Evolutionary conservation across 2,113 vertebrate species (phyloP).

Genomic region (Typhlomys cinereus): DNA sequence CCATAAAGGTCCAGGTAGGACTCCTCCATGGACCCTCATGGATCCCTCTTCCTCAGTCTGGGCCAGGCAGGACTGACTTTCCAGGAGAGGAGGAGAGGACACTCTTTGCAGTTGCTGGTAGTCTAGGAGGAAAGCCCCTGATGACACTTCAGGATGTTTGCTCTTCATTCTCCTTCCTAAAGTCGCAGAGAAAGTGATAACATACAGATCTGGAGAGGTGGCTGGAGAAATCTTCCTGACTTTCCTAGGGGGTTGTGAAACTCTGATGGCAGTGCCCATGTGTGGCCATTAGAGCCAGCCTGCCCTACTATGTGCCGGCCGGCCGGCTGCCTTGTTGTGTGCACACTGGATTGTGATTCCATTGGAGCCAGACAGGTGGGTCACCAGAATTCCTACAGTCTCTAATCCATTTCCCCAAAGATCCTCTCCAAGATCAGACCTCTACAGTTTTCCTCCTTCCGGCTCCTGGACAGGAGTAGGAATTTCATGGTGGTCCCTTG

Average conservation of each 20-base stretch:
- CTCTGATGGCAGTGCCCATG: neutral
- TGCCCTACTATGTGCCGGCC: neutral
- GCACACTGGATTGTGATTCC: neutral
- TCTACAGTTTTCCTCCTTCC: neutral
- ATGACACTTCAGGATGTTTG: slow-evolving; percentile 1
- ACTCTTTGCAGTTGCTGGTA: neutral
- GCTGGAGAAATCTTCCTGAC: neutral
- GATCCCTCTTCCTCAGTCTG: neutral
- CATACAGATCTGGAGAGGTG: neutral
- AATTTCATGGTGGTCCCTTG: slow-evolving; percentile 3
- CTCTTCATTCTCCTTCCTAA: slow-evolving; percentile 26
- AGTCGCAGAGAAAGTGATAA: neutral
- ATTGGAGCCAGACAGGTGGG: neutral
- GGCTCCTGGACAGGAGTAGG: neutral
- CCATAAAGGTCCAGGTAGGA: slow-evolving; percentile 66
- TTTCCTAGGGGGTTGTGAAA: too few species aligned
- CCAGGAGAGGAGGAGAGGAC: neutral
- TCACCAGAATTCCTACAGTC: neutral
- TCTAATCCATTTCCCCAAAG: neutral
- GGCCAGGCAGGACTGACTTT: slow-evolving; percentile 47
- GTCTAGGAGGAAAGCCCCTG: slow-evolving; percentile 29
- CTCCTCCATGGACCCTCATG: slow-evolving; percentile 60
- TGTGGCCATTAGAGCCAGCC: too few species aligned
- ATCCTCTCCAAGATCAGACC: neutral
- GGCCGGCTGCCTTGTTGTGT: neutral